Conservation (phyloP, 2,888 invertebrate species). For the Clivina fossor region DNA sequence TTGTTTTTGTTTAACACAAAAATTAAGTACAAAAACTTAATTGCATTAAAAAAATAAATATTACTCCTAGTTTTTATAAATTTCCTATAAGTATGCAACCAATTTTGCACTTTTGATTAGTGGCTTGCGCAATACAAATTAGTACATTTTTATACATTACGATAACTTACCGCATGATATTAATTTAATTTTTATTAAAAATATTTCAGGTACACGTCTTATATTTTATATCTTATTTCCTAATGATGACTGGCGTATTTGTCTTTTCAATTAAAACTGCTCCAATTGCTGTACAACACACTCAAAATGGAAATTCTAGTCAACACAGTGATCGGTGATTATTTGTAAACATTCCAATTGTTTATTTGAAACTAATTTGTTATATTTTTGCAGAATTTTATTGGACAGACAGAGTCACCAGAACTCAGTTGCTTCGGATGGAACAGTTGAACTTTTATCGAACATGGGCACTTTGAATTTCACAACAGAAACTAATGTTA, state of each 20-base stretch:
- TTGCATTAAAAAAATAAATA: too few species aligned
- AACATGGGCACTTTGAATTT: conserved; percentile 54
- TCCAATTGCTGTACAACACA: conserved; percentile 53
- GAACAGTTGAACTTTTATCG: conserved; percentile 53
- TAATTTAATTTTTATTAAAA: conserved; percentile 23
- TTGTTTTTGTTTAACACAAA: too few species aligned
- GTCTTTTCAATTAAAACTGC: conserved; percentile 65
- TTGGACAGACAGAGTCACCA: conserved; percentile 45
- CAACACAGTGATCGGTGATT: conserved; percentile 17
- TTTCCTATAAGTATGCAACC: too few species aligned
- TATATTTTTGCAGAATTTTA: conserved; percentile 33
- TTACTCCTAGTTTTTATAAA: too few species aligned
- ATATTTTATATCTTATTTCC: conserved; percentile 76
- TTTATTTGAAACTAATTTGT: conserved; percentile 45
- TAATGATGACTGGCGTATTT: conserved; percentile 74
- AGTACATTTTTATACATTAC: too few species aligned
- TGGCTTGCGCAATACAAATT: too few species aligned
- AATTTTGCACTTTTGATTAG: too few species aligned
- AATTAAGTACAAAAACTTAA: too few species aligned
- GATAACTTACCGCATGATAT: neutral
- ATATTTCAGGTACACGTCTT: conserved; percentile 75
- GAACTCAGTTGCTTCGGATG: conserved; percentile 50
- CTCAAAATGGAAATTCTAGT: conserved; percentile 36
- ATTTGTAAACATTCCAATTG: neutral
- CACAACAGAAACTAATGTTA: conserved; percentile 51